Base-by-base conservation (phyloP, 2,888 invertebrate genomes). In the Chloroclystis v-ata region DNA sequence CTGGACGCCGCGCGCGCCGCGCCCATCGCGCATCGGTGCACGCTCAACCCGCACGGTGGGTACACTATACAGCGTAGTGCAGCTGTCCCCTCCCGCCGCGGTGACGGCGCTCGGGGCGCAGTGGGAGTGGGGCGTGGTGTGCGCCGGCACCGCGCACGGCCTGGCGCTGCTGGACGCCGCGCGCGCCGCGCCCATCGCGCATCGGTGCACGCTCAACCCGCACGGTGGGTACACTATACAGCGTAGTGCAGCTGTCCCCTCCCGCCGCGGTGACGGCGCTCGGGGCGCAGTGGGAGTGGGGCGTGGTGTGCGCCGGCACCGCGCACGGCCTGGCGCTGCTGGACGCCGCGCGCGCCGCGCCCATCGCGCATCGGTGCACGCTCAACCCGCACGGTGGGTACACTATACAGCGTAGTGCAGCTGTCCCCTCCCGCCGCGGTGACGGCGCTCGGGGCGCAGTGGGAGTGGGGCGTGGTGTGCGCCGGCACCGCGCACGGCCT, bases 401-500 rank as follows among this genome's bases (percentile, higher is more conserved):
- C 26, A n/a, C n/a, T n/a, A n/a, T n/a, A n/a, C 20, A 20, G 20
- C 5, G 20, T 98, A 35, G 88, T 97, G 43, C 98, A 98, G 82
- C 89, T 98, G 42, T 91, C 94, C 59, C 98, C 98, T 0, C 98
- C 99, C 0, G 98, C 98, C 4, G 96, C 97, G 14, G 92, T 97
- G 50, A 98, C 98, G 8, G 95, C 97, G 43, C 89, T 97, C 54
- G 93, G 94, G 4, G 89, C 97, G 57, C 95, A 97, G 78, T 93
- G 97, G 60, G 95, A 96, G 76, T 97, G 97, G 96, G 95, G 96
- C 54, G 86, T 97, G 69, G 89, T 97, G 28, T 94, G 95, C 25
- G 95, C 94, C 33, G 99, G 98, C 45, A 99, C 98, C 8, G 97
- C 98, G 14, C 98, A 98, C 83, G 98, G 98, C 1, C 91, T 98